Base-by-base conservation (phyloP, 2,113 vertebrate species). In the Perca schrenkii region DNA sequence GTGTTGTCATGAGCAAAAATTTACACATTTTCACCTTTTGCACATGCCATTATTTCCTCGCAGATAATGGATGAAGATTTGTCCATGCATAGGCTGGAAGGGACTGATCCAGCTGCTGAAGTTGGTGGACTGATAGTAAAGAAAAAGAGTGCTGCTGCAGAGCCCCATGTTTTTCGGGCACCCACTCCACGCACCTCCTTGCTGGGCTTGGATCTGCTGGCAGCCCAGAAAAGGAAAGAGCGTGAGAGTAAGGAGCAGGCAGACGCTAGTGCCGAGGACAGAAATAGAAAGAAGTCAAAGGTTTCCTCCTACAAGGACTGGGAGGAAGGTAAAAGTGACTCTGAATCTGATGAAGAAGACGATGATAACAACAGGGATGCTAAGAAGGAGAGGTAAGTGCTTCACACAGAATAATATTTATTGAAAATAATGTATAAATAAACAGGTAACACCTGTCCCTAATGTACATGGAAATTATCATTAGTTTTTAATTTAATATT, bases 201-300 rank as follows among this genome's bases (percentile, higher is more conserved):
- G 75, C 90, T 99, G 68, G 98, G 98, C 10, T 94, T 99, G 79
- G 98, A 99, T 87, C 90, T 97, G n/a, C 84, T 99, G 83, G 98
- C 98, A 13, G 97, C 97, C 1, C 96, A 98, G 93, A 99, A 99
- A 80, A 96, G 98, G 63, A 97, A 96, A 87, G 97, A 99, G 68
- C 95, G 97, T 1, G 96, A 98, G 83, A 96, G 93, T 57, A 97
- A 96, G 76, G 95, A 94, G 10, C 92, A 91, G n/a, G 84, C 81
- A 1, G 95, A 96, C 40, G 91, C 88, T 46, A 21, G 89, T 8
- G 80, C 75, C 1, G 93, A 95, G 57, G 94, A 94, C 6, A 79
- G 52, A 58, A 76, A 50, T 8, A 93, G 79, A 8, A 98, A 98
- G 87, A 96, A 96, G 79, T 96, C 97, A 34, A 97, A 95, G 66